These are phyloP conservation scores for Bombus soroeensis DNA, from an alignment of 1,140 invertebrate genomes.

Conservation along the genomic window DNA sequence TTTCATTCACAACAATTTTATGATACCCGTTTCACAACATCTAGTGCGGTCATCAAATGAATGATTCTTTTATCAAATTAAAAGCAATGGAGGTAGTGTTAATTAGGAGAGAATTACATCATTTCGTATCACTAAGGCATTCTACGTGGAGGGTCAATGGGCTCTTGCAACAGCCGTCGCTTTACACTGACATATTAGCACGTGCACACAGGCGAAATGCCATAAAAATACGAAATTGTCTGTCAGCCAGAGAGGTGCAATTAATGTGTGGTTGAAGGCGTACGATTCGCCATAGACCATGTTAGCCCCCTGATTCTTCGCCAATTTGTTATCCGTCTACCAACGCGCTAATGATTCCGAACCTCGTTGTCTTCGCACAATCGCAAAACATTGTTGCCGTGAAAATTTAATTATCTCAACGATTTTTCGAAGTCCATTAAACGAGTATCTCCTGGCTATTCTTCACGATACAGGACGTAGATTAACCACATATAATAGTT, in stretches of 20 bases:
- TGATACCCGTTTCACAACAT: background rate
- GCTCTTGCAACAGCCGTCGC: slow-evolving; percentile 27
- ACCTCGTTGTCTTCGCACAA: slow-evolving; percentile 8
- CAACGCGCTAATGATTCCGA: slow-evolving; percentile 3
- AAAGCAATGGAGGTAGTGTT: background rate
- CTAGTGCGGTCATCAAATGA: background rate
- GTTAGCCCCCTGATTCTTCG: slow-evolving; percentile 6
- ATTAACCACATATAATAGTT: background rate
- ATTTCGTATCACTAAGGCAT: background rate
- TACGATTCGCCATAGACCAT: background rate
- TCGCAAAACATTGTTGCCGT: no score
- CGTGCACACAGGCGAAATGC: slow-evolving; percentile 50
- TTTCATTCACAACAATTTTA: background rate
- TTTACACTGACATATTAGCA: background rate
- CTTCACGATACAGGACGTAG: no score
- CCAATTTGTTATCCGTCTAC: slow-evolving; percentile 40
- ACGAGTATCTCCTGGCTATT: no score
- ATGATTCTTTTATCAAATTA: background rate
- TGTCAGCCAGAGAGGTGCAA: slow-evolving; percentile 47
- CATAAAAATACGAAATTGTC: slow-evolving; percentile 65
- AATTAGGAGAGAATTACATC: background rate
- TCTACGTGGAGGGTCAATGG: background rate
- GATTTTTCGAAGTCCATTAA: slow-evolving; percentile 1
- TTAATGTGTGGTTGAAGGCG: slow-evolving; percentile 48
- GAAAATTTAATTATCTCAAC: slow-evolving; percentile 2